These are phyloP conservation scores for Cinara cedri DNA, from an alignment of 2,888 invertebrate species.

Conservation along the genomic window DNA sequence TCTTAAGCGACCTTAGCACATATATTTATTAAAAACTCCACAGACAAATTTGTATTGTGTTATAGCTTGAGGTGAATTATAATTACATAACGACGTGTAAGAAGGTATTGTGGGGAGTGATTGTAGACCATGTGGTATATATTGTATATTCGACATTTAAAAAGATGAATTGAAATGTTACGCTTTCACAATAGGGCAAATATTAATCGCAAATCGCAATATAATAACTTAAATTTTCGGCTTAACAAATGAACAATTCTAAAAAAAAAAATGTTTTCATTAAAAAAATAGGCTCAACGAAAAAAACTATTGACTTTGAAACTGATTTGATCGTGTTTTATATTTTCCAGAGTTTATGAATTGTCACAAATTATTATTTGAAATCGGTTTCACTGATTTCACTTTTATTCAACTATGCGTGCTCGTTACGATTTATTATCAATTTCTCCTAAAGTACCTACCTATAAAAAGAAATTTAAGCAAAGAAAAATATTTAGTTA, in stretches of 20 bases:
- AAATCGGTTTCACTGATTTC: conserved; percentile 53
- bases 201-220: background rate
- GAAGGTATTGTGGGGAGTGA: conserved; percentile 43
- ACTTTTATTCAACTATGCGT: conserved; percentile 33
- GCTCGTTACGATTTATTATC: conserved; percentile 15
- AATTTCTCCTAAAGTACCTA: conserved; percentile 13
- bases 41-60: conserved; percentile 12
- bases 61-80: conserved; percentile 40
- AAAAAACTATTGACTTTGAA: background rate
- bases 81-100: conserved; percentile 44
- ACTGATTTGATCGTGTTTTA: conserved; percentile 5
- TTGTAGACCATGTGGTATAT: conserved; percentile 28
- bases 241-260: background rate
- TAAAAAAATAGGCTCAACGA: background rate
- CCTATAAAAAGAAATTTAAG: background rate
- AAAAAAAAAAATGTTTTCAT: background rate
- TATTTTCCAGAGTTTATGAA: background rate
- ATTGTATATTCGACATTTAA: conserved; percentile 31
- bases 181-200: conserved; percentile 48
- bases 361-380: conserved; percentile 20
- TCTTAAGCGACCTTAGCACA: conserved; percentile 53
- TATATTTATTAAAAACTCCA: conserved; percentile 32
- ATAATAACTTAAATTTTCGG: background rate
- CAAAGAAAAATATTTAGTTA: no score
- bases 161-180: conserved; percentile 42